Evolutionary conservation across 1,140 invertebrate species (phyloP).

Genomic region (Berghia stephanieae): DNA sequence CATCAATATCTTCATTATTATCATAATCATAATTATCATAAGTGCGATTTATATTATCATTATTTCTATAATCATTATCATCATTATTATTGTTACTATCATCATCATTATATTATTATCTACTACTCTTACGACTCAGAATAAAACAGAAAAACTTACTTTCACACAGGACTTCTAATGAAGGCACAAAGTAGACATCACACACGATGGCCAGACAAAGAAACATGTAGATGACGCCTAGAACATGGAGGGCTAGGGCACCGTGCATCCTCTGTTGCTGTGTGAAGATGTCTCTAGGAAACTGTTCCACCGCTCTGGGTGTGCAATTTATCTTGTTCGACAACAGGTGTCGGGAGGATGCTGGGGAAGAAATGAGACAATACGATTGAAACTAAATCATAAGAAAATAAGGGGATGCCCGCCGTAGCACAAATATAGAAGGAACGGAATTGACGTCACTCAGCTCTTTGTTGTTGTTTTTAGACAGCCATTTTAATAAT

Average conservation of each 20-base stretch:
- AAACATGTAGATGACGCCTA: conserved; percentile 59
- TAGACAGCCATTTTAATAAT: too few species aligned
- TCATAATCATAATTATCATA: not conserved
- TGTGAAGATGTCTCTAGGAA: conserved; percentile 63
- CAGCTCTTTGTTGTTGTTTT: not conserved
- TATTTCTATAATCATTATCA: too few species aligned
- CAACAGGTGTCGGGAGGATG: conserved; percentile 41
- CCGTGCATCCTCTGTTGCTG: conserved; percentile 56
- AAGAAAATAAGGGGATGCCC: not conserved
- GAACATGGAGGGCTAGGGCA: conserved; percentile 55
- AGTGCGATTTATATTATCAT: not conserved
- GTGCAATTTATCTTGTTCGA: conserved; percentile 65
- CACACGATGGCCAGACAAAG: conserved; percentile 60
- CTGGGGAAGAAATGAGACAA: conserved; percentile 38
- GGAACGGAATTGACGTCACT: not conserved
- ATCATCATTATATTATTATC: too few species aligned
- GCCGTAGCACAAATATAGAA: not conserved
- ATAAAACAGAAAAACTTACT: too few species aligned
- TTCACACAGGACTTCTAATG: conserved; percentile 60
- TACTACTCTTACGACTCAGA: conserved; percentile 4
- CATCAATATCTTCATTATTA: not conserved
- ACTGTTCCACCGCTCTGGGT: conserved; percentile 64
- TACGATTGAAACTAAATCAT: not conserved
- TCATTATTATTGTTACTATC: too few species aligned
- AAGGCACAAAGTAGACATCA: conserved; percentile 66